A percentile compares a stretch with the other conserved stretches of the same genome.
Evolutionary conservation across 2,888 invertebrate genomes (phyloP).

Genomic region (Andrena praecox): DNA sequence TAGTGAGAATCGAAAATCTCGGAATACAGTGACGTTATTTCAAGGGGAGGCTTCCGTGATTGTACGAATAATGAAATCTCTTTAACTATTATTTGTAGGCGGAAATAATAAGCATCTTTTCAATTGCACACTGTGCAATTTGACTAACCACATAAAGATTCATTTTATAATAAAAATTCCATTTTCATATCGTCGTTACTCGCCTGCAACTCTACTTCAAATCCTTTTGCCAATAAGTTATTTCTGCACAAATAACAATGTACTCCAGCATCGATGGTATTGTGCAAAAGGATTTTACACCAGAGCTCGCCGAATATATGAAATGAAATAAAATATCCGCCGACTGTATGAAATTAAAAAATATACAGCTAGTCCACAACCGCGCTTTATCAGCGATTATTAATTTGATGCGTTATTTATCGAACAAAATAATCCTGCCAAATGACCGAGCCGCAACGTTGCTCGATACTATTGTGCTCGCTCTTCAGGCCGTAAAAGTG

Average conservation of each 20-base stretch:
- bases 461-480: not conserved
- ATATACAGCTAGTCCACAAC: not conserved
- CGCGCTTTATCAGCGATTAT: not conserved
- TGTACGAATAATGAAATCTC: too few relatives aligned
- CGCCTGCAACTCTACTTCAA: not conserved
- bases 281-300: not conserved
- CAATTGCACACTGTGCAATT: not conserved
- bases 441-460: not conserved
- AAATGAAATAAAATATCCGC: not conserved
- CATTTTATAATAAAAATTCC: not conserved
- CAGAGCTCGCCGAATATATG: not conserved
- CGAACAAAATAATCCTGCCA: not conserved
- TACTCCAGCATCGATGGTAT: not conserved
- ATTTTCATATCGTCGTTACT: not conserved
- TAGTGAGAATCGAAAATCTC: too few relatives aligned
- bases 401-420: not conserved
- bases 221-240: not conserved
- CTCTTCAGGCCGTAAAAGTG: not conserved
- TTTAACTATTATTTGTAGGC: too few relatives aligned
- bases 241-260: not conserved
- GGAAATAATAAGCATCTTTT: too few relatives aligned
- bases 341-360: not conserved
- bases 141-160: not conserved
- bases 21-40: too few relatives aligned
- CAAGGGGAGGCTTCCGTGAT: too few relatives aligned